Evolutionary conservation across 2,797 vertebrate genomes (phyloP).

Genomic region (Microctenopoma stevenorrisi): DNA sequence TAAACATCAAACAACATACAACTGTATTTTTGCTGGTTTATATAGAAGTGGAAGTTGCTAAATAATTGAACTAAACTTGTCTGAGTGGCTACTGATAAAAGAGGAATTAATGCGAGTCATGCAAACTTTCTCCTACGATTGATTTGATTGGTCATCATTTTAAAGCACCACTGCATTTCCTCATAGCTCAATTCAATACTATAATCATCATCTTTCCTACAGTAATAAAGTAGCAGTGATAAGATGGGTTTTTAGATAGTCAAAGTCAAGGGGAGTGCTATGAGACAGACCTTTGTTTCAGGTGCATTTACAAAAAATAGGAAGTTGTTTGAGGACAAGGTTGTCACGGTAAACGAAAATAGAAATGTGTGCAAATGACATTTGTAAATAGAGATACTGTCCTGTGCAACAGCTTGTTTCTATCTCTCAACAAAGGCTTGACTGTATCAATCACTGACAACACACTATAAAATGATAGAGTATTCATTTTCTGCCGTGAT

Average conservation of each 20-base stretch:
- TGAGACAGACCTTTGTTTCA: constrained; percentile 49
- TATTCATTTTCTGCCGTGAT: constrained; percentile 3
- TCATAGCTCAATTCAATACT: constrained; percentile 25
- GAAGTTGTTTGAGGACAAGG: constrained; percentile 44
- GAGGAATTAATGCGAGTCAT: constrained; percentile 36
- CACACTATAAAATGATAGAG: constrained; percentile 23
- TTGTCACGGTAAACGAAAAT: constrained; percentile 50
- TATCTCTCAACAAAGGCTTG: constrained; percentile 19
- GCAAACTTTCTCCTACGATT: constrained; percentile 48
- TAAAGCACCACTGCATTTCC: constrained; percentile 52
- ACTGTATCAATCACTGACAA: constrained; percentile 27
- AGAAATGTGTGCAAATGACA: constrained; percentile 49
- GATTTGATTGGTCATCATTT: constrained; percentile 26
- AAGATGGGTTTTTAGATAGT: constrained; percentile 60
- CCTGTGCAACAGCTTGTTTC: constrained; percentile 23
- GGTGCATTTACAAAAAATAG: constrained; percentile 54
- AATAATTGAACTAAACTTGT: constrained; percentile 13
- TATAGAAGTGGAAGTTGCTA: constrained; percentile 3
- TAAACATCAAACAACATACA: not conserved
- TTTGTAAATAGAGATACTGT: constrained; percentile 49
- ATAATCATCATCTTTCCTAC: constrained; percentile 39
- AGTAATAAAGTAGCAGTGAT: constrained; percentile 45
- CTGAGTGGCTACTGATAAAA: constrained; percentile 24
- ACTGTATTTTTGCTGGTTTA: not conserved
- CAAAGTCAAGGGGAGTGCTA: constrained; percentile 43